Base-by-base conservation (phyloP, 2,888 invertebrate species). In the Noctua comes region DNA sequence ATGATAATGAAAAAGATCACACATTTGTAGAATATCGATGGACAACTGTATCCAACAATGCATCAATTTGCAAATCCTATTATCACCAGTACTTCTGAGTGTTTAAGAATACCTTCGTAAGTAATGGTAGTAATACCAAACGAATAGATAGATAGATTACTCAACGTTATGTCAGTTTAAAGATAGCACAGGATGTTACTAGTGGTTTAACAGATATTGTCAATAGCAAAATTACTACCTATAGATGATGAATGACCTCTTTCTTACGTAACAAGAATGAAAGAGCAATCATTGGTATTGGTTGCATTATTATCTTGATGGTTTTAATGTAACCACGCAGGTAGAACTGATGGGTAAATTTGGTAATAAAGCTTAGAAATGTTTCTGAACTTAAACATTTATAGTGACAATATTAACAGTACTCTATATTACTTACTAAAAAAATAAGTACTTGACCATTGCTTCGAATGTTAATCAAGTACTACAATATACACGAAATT, bases 1-100 rank as follows among this genome's bases (percentile, higher is more conserved):
- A 86, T 88, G 75, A 73, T 77, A 86, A 83, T 81, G 57, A 70
- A 68, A 59, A 51, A 72, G 10, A 78, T 80, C 54, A 27, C 27
- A 64, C 36, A 48, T 54, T 57, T 62, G 3, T 64, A 27, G 16
- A 64, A 62, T 65, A 51, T 62, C 13, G 11, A 79, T 43, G 31
- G 2, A 59, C 36, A 69, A 65, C 64, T 65, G 11, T 24, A 18
- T 65, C 21, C 16, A 65, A 77, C 16, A 77, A 64, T 31, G 5
- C n/a, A 10, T 77, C 21, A 18, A 27, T 65, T 77, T 54, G 64
- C 51, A 54, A 66, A 66, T 31, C 3, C 31, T 8, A 18, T 31
- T 68, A 43, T 48, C 48, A 27, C n/a, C 46, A 18, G 4, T 46
- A n/a, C 8, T 48, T 2, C 13, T 76, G 27, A 24, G 11, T 36